Conservation (phyloP, 2,797 vertebrate genomes). For the Ctenosaura bakeri region DNA sequence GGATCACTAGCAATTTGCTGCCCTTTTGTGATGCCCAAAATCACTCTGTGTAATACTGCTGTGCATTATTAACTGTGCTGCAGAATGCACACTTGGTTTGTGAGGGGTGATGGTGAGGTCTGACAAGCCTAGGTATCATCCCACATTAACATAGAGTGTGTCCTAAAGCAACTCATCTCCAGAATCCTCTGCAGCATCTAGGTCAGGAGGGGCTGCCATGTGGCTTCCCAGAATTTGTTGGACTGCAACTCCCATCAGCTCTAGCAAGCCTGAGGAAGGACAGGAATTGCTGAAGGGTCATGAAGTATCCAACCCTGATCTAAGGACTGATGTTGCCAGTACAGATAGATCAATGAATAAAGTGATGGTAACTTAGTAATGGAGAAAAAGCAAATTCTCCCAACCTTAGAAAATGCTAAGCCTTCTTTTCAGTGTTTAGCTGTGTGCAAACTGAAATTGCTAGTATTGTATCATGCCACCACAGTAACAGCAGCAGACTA, state of each 20-base stretch:
- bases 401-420: background rate
- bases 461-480: background rate
- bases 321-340: background rate
- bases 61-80: background rate
- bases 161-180: background rate
- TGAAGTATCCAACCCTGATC: background rate
- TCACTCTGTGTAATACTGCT: background rate
- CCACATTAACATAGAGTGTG: background rate
- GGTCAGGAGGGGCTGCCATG: background rate
- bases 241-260: background rate
- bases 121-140: too few species aligned
- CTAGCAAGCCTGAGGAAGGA: background rate
- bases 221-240: background rate
- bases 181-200: background rate
- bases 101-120: background rate
- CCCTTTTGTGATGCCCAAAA: background rate
- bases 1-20: background rate
- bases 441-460: background rate
- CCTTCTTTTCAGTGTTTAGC: conserved; percentile 3
- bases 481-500: conserved; percentile 13
- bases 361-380: background rate
- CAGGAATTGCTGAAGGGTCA: background rate
- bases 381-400: background rate
- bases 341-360: background rate
- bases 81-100: background rate